Base-by-base conservation (phyloP, 2,113 vertebrate genomes). In the Myotis yumanensis region DNA sequence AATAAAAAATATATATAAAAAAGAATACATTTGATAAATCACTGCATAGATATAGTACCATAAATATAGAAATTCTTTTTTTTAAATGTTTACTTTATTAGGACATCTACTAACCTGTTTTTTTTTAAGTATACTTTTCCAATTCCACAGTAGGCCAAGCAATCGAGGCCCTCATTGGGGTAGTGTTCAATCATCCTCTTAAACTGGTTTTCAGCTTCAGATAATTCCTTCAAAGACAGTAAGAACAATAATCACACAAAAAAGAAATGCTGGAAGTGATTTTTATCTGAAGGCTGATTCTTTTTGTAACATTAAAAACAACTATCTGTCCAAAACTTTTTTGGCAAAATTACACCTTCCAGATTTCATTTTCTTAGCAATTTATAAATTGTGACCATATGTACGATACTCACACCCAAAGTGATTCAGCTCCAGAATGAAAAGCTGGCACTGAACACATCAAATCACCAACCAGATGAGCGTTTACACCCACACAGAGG, bases 81-180 rank as follows among this genome's bases (percentile, higher is more conserved):
- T 30, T 30, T 35, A 37, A 51, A 51, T 15, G 28, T 62, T 62
- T 62, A 84, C 17, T 62, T 81, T 48, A 64, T 86, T 40, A 77
- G 59, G 76, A n/a, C 7, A 72, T 51, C 51, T 9, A 98, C 98
- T 82, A 90, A 99, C 99, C 99, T 98, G 98, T 99, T 99, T 89
- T 99, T 99, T 86, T 98, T 99, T 35, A 99, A 97, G 87, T 99
- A 99, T 1, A 99, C 98, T 94, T 97, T 99, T 46, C 99, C 99
- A 69, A 99, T 97, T 57, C 99, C 99, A 82, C 98, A 99, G 83
- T 98, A 98, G 68, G 99, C 99, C 96, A 99, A 96, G 91, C 98
- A 99, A 95, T 99, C 98, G 96, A 99, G 99, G 2, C 98, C 98
- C 95, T 99, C 98, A 54, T 99, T 98, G 23, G 96, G 97, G 81